These are phyloP conservation scores for Crotalus helleri DNA, from an alignment of 2,113 vertebrate species.

Conservation along the genomic window DNA sequence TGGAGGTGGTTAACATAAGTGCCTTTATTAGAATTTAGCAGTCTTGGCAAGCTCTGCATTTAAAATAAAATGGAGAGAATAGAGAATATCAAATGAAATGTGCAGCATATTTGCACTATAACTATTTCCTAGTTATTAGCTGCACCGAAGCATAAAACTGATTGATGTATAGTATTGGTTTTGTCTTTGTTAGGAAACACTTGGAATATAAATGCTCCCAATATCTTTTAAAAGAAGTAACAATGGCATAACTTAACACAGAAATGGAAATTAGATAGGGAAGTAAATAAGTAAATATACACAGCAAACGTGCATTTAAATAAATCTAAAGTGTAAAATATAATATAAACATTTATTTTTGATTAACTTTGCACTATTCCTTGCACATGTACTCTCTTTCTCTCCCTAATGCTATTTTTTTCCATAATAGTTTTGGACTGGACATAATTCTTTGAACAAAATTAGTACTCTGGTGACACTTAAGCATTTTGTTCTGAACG, in stretches of 20 bases:
- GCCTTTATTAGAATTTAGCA: background rate
- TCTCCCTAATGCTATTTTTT: too few relatives aligned
- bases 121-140: conserved; percentile 8
- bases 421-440: background rate
- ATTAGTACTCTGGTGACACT: background rate
- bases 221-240: conserved; percentile 18
- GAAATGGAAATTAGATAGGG: conserved; percentile 10
- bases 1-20: background rate
- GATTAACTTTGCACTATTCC: background rate
- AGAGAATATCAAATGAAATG: conserved; percentile 23
- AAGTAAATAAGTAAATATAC: background rate
- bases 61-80: background rate
- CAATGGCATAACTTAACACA: conserved; percentile 3
- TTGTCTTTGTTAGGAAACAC: conserved; percentile 1
- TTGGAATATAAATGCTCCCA: conserved; percentile 2
- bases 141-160: conserved; percentile 9
- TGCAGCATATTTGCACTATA: background rate
- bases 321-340: conserved; percentile 10
- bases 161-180: conserved; percentile 22
- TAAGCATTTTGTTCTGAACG: background rate
- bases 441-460: background rate
- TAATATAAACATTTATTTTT: background rate
- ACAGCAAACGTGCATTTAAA: conserved; percentile 14
- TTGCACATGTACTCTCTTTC: background rate
- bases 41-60: background rate